phyloP scores from a whole-genome alignment of 2,888 invertebrate species.

The Yponomeuta cagnagella region DNA sequence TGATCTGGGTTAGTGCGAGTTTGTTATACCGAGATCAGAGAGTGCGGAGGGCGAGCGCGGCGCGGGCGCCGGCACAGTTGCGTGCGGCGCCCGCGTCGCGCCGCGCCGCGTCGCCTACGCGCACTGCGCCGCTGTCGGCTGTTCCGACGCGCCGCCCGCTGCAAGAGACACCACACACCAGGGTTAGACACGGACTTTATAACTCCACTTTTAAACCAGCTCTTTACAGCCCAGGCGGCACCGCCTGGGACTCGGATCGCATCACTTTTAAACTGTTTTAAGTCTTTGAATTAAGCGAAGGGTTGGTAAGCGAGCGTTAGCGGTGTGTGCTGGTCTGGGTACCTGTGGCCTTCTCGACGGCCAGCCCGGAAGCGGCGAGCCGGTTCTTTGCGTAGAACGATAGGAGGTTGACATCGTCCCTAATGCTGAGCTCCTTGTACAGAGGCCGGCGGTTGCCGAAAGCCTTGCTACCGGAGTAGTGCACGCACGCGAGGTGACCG shows the following conservation, averaged over 20 bases:
- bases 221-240: conserved; percentile 38
- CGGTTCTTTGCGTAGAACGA: conserved; percentile 91
- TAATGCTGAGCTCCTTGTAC: conserved; percentile 84
- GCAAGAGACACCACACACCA: conserved; percentile 75
- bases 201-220: conserved; percentile 30
- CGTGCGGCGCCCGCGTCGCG: conserved; percentile 32
- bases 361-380: conserved; percentile 77
- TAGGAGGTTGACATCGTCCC: conserved; percentile 89
- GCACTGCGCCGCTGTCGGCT: conserved; percentile 76
- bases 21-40: conserved; percentile 74
- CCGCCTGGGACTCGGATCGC: conserved; percentile 30
- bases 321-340: conserved; percentile 48
- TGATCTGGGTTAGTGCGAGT: conserved; percentile 64
- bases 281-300: conserved; percentile 52
- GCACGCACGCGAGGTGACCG: conserved; percentile 89
- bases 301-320: conserved; percentile 55
- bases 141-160: conserved; percentile 73
- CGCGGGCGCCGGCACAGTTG: conserved; percentile 21
- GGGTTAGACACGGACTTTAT: conserved; percentile 72
- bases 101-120: conserved; percentile 52
- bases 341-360: conserved; percentile 71
- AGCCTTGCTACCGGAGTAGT: conserved; percentile 87
- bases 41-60: conserved; percentile 50
- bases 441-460: conserved; percentile 85
- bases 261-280: conserved; percentile 45